A percentile compares a stretch with the other conserved stretches of the same genome.
Conservation (phyloP, 2,113 vertebrate species). For the Fukomys damarensis region DNA sequence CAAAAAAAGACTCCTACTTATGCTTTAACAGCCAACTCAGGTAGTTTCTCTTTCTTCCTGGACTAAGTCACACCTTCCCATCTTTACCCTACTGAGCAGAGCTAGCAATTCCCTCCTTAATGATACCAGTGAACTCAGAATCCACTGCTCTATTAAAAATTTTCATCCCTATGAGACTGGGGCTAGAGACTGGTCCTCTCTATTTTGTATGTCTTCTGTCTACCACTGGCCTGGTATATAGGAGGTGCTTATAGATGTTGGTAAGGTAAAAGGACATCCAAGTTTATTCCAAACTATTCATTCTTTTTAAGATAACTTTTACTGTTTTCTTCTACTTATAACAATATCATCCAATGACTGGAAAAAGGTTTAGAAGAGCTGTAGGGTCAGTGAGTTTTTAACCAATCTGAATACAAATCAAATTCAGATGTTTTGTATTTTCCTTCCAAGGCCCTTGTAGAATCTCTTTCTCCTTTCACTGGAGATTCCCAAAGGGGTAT, state of each 20-base stretch:
- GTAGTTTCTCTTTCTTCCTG: neutral
- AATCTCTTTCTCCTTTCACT: neutral
- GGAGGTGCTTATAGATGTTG: neutral
- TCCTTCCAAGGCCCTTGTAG: neutral
- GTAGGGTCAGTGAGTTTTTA: neutral
- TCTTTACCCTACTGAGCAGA: neutral
- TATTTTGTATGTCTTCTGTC: neutral
- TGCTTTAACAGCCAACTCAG: neutral
- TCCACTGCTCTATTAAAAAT: neutral
- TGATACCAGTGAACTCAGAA: neutral
- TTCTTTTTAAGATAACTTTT: neutral
- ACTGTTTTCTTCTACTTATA: constrained; percentile 20
- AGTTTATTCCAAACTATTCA: neutral
- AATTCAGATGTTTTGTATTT: neutral
- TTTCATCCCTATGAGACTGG: neutral
- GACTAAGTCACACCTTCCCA: neutral
- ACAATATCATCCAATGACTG: neutral
- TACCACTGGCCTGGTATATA: neutral
- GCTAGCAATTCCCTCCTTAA: neutral
- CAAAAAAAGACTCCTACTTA: neutral
- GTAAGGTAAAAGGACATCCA: constrained; percentile 23
- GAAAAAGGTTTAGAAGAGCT: constrained; percentile 20
- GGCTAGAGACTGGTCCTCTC: neutral
- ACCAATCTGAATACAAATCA: neutral
- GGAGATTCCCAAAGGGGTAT: neutral